These are phyloP conservation scores for Boleophthalmus pectinirostris DNA, from an alignment of 2,113 vertebrate genomes.

Conservation along the genomic window DNA sequence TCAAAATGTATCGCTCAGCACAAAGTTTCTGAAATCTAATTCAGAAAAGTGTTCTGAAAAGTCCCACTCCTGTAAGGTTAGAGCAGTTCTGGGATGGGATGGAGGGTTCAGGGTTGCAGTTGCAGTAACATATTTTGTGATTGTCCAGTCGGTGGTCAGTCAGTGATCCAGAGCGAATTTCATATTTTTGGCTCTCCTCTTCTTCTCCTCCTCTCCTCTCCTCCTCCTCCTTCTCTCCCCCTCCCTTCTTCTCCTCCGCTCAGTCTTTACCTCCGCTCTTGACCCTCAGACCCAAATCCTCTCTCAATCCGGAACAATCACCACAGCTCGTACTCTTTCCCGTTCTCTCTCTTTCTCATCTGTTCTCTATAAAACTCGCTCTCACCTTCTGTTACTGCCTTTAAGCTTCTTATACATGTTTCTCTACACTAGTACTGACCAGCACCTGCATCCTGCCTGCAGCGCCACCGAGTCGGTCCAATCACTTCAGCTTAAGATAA, in stretches of 20 bases:
- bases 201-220: too few relatives aligned
- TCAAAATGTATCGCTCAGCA: too few relatives aligned
- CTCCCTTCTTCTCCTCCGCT: constrained; percentile 17
- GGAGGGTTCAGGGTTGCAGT: too few relatives aligned
- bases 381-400: not conserved
- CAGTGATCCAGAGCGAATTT: too few relatives aligned
- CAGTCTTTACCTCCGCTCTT: constrained; percentile 40
- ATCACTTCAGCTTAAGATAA: not conserved
- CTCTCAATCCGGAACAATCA: constrained; percentile 25
- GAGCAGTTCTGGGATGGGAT: not conserved
- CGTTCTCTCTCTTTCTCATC: not conserved
- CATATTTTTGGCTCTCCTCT: too few relatives aligned
- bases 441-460: not conserved
- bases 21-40: constrained; percentile 17
- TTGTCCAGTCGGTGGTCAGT: not conserved
- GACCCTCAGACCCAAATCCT: constrained; percentile 48
- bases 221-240: not conserved
- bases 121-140: not conserved
- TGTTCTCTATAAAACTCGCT: not conserved
- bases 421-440: not conserved
- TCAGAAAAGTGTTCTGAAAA: not conserved
- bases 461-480: not conserved
- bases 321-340: constrained; percentile 23
- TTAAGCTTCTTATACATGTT: not conserved
- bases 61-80: too few relatives aligned